Evolutionary conservation across 2,888 invertebrate species (phyloP), one percentile per base, ranked within the genome.

Genomic region (Cheilosia pagana): DNA sequence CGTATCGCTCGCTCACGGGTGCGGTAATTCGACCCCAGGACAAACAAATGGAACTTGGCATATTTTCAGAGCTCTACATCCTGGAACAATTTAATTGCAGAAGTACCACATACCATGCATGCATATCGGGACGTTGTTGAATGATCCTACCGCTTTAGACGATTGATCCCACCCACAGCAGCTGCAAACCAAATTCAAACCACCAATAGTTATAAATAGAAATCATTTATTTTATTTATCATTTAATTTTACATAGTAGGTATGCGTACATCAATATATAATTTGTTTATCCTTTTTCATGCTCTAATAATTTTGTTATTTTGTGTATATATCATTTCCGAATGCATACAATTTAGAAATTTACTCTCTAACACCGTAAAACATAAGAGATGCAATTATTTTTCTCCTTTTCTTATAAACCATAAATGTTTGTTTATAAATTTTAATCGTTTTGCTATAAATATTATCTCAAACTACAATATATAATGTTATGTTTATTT

Each of bases 161-260:
- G n/a, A n/a, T n/a, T n/a, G n/a, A n/a, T n/a, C n/a, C n/a, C n/a
- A n/a, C 3, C 10, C 31, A 10, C 10, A 2, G 3, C 3, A 35
- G 1, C 10, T 3, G 60, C 31, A 1, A 8, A n/a, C n/a, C n/a
- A 41, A 21, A 60, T 28, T 21, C 1, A 70, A 67, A 25, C 16
- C 21, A 60, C 53, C 52, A 14, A 55, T 4, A 19, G 10, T 57
- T 83, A 83, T 83, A 83, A 83, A 79, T 83, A 83, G 79, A 83
- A 83, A 79, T 83, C 63, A 53, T 83, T 79, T 79, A 79, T 83
- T 83, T 65, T 68, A 59, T 79, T 45, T 65, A 70, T 70, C 45
- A 53, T 79, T 78, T 60, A 78, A 74, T 78, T 78, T 83, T 74
- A 74, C 72, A 83, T 79, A 74, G 72, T 79, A 79, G 14, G 14